Base-by-base conservation (phyloP, 2,113 vertebrate genomes). In the Sceloporus tristichus region DNA sequence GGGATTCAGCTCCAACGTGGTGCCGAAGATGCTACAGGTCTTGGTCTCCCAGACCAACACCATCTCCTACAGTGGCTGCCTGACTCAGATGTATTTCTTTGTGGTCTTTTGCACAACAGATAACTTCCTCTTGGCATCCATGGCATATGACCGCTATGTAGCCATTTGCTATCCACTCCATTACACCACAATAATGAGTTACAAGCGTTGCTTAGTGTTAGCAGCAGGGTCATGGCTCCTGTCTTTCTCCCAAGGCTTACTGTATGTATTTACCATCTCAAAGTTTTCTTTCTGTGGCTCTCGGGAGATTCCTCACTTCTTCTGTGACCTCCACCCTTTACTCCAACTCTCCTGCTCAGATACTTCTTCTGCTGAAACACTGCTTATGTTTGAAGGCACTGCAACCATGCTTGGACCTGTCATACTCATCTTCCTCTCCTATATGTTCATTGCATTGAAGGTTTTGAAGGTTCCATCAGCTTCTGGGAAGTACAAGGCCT, bases 271-370 rank as follows among this genome's bases (percentile, higher is more conserved):
- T 0, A 48, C 79, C 1, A 54, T 93, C 59, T 94, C 93, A 62
- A 68, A 38, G 4, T 91, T 95, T 2, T 66, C 59, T 2, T 95
- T 95, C 83, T 95, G 94, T 84, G 94, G 92, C 1, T 83, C 91
- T 21, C 92, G 82, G 19, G n/a, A 88, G 48, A 66, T 95, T 6
- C 84, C 84, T n/a, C 90, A 93, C 65, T 95, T 92, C 79, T 94
- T 93, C 86, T 94, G 93, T 76, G 93, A 94, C 79, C 88, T 92
- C 48, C 92, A 89, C 2, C 93, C 92, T 1, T 78, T 95, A 1
- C 8, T 95, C 66, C 90, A 94, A 66, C 78, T 95, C 87, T 94
- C 90, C 29, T 95, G 95, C 77, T 92, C 93, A 0, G 7, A 89
- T 0, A 89, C 91, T 0, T 62, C 34, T 0, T 0, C 3, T 3